Evolutionary conservation across 37 sponge, comb jelly and placozoan species (phyloP).

Genomic region (Spongilla lacustris): DNA sequence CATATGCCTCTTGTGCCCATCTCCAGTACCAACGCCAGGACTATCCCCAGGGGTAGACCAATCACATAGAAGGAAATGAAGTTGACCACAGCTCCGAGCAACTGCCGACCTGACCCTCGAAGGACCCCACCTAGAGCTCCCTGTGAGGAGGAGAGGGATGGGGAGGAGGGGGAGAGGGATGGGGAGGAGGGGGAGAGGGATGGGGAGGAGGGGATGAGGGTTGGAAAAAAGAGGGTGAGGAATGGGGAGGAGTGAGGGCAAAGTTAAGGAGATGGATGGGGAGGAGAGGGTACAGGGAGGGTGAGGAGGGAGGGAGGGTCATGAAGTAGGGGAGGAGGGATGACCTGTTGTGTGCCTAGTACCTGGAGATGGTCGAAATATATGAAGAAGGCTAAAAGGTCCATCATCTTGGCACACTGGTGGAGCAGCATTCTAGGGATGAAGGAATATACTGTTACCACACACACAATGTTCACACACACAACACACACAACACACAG

Average conservation of each 20-base stretch:
- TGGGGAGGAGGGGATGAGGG: too few species aligned
- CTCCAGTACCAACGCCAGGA: conserved; percentile 24
- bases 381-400: not conserved
- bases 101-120: conserved; percentile 55
- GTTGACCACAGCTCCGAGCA: conserved; percentile 44
- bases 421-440: conserved; percentile 2
- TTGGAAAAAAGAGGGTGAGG: not conserved
- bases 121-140: conserved; percentile 47
- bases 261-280: too few species aligned
- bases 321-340: too few species aligned
- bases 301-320: too few species aligned
- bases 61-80: conserved; percentile 39
- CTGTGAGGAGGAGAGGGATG: not conserved
- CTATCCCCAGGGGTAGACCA: conserved; percentile 50
- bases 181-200: too few species aligned
- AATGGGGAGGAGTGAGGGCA: too few species aligned
- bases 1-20: conserved; percentile 44
- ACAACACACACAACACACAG: conserved; percentile 4
- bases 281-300: too few species aligned
- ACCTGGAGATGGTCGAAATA: conserved; percentile 25
- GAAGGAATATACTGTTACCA: not conserved
- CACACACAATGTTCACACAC: conserved; percentile 6
- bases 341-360: too few species aligned
- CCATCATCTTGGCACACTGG: conserved; percentile 13
- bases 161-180: too few species aligned